Evolutionary conservation across 2,113 vertebrate genomes (phyloP).

Genomic region (Pimephales promelas): DNA sequence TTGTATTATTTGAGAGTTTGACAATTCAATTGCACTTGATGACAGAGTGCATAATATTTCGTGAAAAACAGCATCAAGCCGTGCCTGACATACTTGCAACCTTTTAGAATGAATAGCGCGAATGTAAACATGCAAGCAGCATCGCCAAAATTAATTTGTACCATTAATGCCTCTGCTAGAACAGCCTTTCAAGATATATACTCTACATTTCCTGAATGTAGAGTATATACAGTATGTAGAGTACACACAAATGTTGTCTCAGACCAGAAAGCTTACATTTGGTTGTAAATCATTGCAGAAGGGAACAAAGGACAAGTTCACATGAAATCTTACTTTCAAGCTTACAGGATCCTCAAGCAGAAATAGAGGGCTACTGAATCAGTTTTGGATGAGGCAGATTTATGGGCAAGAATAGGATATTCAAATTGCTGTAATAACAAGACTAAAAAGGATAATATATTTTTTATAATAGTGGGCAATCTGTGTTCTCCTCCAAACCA

Average conservation of each 20-base stretch:
- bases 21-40: constrained; percentile 11
- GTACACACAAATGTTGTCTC: too few relatives aligned
- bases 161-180: neutral
- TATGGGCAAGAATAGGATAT: neutral
- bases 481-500: neutral
- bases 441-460: neutral
- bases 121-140: neutral
- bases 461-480: neutral
- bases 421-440: neutral
- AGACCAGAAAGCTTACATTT: neutral
- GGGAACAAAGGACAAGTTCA: neutral
- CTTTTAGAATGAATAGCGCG: neutral
- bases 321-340: neutral
- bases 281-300: neutral
- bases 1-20: neutral
- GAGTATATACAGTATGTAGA: too few relatives aligned
- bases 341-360: neutral
- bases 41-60: neutral
- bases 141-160: neutral
- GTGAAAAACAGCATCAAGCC: neutral
- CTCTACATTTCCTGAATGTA: neutral
- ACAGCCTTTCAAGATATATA: neutral
- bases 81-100: neutral
- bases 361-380: neutral
- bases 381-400: neutral